Base-by-base conservation (phyloP, 1,140 invertebrate genomes). In the Gryllus bimaculatus region DNA sequence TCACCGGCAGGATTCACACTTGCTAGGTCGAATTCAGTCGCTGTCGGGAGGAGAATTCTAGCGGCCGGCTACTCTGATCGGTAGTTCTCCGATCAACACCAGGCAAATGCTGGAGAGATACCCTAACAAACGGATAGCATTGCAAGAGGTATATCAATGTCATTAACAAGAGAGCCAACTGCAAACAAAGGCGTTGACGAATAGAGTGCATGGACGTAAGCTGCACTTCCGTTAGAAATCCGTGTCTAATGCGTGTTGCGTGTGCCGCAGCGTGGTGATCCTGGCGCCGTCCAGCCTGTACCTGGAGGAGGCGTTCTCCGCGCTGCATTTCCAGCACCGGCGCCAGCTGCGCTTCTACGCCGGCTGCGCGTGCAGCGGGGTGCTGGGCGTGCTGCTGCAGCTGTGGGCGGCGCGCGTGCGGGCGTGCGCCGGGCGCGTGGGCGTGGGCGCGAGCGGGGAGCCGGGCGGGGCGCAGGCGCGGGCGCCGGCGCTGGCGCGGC, bases 271-370 rank as follows among this genome's bases (percentile, higher is more conserved):
- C 79, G 83, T 85, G 47, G 78, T 85, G 8, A 82, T 85, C 18
- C 80, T 85, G 77, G 84, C 84, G 8, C 84, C 84, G 21, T 81
- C 83, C 15, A 84, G 83, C 21, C 75, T 84, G 26, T 85, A 84
- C 79, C 79, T 84, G 80, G 84, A 84, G 73, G 84, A 85, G 77
- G 84, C 84, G 0, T 85, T 85, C 78, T 81, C 82, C 8, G 84
- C 82, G 47, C 81, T 84, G 0, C 79, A 83, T 12, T 85, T 85
- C 78, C 82, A 82, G 48, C 81, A 84, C 78, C 80, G 79, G 0
- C 76, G 80, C 15, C 83, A 84, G 54, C 80, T 82, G 18, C 81
- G 82, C 66, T 85, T 85, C 79, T 82, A 83, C 47, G 81, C 81
- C 39, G 82, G 82, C n/a, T 85, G 84, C 66, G 73, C 84, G 48